Evolutionary conservation across 2,797 vertebrate genomes (phyloP).

Genomic region (Gallirallus australis): DNA sequence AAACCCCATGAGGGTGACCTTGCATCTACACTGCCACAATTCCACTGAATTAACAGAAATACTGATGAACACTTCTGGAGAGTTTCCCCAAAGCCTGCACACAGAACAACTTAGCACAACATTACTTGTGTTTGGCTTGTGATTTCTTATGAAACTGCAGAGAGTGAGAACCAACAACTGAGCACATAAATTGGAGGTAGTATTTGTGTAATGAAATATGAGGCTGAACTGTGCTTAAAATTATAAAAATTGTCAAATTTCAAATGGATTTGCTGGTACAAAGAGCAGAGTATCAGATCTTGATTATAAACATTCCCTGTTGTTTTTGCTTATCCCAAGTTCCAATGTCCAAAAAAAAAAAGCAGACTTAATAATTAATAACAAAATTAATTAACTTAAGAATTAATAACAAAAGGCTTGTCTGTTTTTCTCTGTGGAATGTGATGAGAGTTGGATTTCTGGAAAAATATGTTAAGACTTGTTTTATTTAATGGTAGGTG

Average conservation of each 20-base stretch:
- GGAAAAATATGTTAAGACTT: neutral
- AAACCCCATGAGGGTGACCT: neutral
- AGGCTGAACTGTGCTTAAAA: neutral
- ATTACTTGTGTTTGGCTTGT: neutral
- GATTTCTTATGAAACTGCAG: neutral
- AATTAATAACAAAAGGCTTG: neutral
- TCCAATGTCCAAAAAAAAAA: neutral
- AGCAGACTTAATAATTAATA: neutral
- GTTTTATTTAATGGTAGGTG: neutral
- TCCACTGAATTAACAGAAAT: neutral
- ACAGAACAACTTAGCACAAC: neutral
- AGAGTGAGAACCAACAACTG: neutral
- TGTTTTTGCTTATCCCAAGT: neutral
- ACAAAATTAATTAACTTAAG: neutral
- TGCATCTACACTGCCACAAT: neutral
- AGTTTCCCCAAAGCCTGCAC: neutral
- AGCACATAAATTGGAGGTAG: neutral
- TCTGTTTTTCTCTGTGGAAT: neutral
- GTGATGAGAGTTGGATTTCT: neutral
- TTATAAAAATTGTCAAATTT: neutral
- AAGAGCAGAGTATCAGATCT: neutral
- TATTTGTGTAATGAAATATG: neutral
- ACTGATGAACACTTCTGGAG: neutral
- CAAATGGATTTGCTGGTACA: neutral
- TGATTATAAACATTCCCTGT: neutral